phyloP scores from a whole-genome alignment of 2,888 invertebrate species.

The Pandemis corylana region DNA sequence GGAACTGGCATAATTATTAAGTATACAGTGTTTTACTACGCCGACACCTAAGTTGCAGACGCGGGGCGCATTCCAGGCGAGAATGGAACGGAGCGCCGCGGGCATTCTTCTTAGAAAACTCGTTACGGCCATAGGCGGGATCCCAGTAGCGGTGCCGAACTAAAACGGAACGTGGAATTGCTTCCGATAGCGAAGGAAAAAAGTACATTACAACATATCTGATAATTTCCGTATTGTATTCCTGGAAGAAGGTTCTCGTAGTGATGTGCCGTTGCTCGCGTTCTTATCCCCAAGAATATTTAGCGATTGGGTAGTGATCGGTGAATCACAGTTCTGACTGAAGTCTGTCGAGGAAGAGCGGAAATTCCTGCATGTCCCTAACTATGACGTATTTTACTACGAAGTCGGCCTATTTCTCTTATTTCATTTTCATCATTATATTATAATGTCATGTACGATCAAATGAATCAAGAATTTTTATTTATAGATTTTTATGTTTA shows the following conservation, averaged over 20 bases:
- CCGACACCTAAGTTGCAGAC: conserved; percentile 37
- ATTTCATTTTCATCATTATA: too few species aligned
- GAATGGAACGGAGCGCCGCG: conserved; percentile 22
- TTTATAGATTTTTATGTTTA: too few species aligned
- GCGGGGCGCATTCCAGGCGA: conserved; percentile 22
- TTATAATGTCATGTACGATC: too few species aligned
- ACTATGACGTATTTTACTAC: too few species aligned
- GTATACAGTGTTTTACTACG: conserved; percentile 31
- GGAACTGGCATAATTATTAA: conserved; percentile 36
- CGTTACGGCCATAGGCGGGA: conserved; percentile 29
- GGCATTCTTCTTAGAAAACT: conserved; percentile 41
- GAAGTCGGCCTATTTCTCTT: too few species aligned
- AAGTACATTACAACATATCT: conserved; percentile 37
- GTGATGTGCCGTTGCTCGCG: background rate
- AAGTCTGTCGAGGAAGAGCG: background rate
- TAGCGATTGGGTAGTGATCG: background rate
- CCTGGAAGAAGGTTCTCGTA: conserved; percentile 2
- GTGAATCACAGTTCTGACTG: background rate
- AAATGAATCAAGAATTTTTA: too few species aligned
- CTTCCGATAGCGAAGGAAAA: conserved; percentile 33
- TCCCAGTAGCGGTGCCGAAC: conserved; percentile 35
- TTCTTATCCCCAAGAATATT: background rate
- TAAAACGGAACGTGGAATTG: conserved; percentile 40
- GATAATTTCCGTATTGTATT: conserved; percentile 30
- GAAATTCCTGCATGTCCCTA: background rate